Conservation (phyloP, 2,888 invertebrate genomes). For the Cephus pulcher region DNA sequence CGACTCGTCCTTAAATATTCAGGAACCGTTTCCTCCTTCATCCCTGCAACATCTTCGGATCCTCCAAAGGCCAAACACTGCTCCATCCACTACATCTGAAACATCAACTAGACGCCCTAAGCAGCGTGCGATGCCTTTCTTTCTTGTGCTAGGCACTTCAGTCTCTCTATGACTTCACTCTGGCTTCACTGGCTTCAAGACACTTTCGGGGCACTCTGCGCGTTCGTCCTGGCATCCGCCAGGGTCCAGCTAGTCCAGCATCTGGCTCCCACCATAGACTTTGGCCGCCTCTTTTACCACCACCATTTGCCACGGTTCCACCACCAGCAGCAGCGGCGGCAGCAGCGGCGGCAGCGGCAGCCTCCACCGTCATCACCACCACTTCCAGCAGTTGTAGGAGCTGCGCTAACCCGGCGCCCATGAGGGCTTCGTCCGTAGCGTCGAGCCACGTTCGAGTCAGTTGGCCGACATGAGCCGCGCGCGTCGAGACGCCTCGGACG, state of each 20-base stretch:
- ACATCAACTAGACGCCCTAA: background rate
- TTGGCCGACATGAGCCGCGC: slow-evolving; percentile 61
- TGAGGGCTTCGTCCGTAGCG: slow-evolving; percentile 26
- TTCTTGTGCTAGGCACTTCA: background rate
- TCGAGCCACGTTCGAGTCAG: slow-evolving; percentile 38
- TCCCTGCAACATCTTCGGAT: background rate
- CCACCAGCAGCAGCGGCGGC: slow-evolving; percentile 16
- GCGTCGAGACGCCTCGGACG: slow-evolving; percentile 34
- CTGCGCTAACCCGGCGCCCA: slow-evolving; percentile 46
- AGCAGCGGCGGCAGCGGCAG: slow-evolving; percentile 20
- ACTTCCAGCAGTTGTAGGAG: background rate
- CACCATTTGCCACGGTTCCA: slow-evolving; percentile 12
- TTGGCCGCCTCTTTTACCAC: slow-evolving; percentile 22
- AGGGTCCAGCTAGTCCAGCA: slow-evolving; percentile 11
- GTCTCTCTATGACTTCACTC: background rate
- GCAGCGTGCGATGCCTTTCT: background rate
- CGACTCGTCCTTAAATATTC: background rate
- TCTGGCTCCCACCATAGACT: slow-evolving; percentile 22
- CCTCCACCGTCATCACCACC: slow-evolving; percentile 21
- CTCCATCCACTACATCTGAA: background rate
- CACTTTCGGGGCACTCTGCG: background rate
- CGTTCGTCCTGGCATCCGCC: slow-evolving; percentile 13
- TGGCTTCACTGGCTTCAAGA: background rate
- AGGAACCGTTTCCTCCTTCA: background rate
- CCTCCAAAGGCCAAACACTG: background rate